Percentiles rank a stretch among this genome's conserved stretches.
Conservation (phyloP, 2,113 vertebrate genomes). For the Oriolus oriolus region DNA sequence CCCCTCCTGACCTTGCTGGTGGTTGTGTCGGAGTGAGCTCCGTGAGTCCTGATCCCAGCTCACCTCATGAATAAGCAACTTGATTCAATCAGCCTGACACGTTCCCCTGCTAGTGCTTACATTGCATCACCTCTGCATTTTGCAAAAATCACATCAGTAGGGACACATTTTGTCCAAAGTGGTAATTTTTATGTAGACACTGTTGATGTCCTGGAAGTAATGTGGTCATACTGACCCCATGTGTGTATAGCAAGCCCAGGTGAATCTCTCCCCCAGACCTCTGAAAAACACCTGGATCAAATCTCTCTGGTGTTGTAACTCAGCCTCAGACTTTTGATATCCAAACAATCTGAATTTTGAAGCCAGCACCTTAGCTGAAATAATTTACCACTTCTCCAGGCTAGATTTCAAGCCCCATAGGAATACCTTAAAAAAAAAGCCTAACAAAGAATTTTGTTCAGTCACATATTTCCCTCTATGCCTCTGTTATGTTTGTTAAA, state of each 20-base stretch:
- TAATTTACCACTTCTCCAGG: not conserved
- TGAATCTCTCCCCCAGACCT: not conserved
- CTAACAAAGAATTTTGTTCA: not conserved
- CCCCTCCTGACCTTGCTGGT: not conserved
- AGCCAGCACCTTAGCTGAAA: not conserved
- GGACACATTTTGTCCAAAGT: not conserved
- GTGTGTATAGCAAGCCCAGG: not conserved
- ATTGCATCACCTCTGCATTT: not conserved
- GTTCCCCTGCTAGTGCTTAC: not conserved
- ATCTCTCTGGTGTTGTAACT: not conserved
- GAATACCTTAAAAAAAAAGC: not conserved
- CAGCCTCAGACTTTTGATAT: not conserved
- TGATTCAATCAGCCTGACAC: not conserved
- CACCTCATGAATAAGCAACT: not conserved
- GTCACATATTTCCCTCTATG: not conserved
- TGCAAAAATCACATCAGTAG: not conserved
- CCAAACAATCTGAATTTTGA: not conserved
- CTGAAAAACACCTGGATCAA: not conserved
- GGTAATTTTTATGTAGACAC: fast-evolving
- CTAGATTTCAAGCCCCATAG: not conserved
- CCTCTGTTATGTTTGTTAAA: not conserved
- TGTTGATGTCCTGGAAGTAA: not conserved
- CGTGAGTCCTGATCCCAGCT: not conserved
- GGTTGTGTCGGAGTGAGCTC: fast-evolving
- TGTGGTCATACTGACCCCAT: not conserved